Percentiles rank a stretch among this genome's conserved stretches.
These are phyloP conservation scores for Bolinopsis microptera DNA, from an alignment of 37 sponge, comb jelly and placozoan genomes.

Conservation along the genomic window DNA sequence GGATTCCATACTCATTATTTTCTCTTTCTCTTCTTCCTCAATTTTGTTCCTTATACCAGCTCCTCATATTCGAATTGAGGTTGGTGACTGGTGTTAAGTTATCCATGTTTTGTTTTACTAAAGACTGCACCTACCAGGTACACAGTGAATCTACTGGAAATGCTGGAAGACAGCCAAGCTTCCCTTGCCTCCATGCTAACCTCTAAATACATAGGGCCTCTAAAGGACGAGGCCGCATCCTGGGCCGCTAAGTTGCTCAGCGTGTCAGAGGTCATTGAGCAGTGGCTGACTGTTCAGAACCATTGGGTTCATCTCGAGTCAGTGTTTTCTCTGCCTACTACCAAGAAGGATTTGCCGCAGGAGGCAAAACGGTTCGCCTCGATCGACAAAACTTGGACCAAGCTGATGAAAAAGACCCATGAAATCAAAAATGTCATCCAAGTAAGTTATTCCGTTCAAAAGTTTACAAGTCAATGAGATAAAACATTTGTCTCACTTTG, in stretches of 20 bases:
- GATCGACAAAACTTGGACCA: constrained; percentile 74
- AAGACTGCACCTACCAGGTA: no score
- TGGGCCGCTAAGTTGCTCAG: constrained; percentile 81
- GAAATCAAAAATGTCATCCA: constrained; percentile 75
- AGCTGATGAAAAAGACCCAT: constrained; percentile 74
- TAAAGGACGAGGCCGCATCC: constrained; percentile 76
- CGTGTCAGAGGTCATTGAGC: constrained; percentile 75
- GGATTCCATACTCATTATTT: neutral
- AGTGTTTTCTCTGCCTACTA: constrained; percentile 71
- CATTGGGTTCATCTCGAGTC: constrained; percentile 85
- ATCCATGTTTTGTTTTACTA: no score
- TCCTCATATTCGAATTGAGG: neutral
- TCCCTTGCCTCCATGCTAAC: constrained; percentile 81
- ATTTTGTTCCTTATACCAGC: neutral
- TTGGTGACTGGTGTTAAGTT: no score
- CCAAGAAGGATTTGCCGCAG: constrained; percentile 74
- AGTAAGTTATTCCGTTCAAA: constrained; percentile 66
- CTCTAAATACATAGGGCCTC: constrained; percentile 74
- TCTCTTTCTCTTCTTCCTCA: neutral
- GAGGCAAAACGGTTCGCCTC: constrained; percentile 76
- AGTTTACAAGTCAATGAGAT: no score
- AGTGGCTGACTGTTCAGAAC: constrained; percentile 88
- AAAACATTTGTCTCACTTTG: no score
- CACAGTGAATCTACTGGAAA: constrained; percentile 82
- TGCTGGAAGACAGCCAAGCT: constrained; percentile 78